phyloP scores from a whole-genome alignment of 1,140 invertebrate species.

The Drosophila murphyi region DNA sequence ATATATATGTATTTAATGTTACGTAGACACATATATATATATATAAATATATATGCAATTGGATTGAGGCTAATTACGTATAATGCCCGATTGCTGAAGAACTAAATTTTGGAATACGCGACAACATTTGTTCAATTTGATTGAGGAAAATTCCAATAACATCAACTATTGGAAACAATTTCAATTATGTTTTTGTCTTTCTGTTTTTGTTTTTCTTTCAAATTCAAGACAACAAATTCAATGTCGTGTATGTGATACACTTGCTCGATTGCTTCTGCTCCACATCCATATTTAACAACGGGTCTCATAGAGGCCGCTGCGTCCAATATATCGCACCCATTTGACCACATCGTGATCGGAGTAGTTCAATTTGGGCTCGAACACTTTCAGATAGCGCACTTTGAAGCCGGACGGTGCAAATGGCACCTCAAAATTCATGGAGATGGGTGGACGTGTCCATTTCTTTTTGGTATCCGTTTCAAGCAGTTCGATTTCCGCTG shows the following conservation, averaged over 20 bases:
- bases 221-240: constrained; percentile 56
- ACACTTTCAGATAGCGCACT: constrained; percentile 99
- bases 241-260: constrained; percentile 49
- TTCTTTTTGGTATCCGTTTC: constrained; percentile 99
- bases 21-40: constrained; percentile 54
- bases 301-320: constrained; percentile 99
- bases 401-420: constrained; percentile 99
- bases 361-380: constrained; percentile 99
- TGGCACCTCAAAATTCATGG: constrained; percentile 99
- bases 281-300: constrained; percentile 90
- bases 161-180: constrained; percentile 41
- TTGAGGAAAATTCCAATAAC: constrained; percentile 72
- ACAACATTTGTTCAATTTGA: constrained; percentile 75
- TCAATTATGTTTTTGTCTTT: constrained; percentile 21
- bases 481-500: constrained; percentile 99
- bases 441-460: constrained; percentile 99
- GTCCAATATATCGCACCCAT: constrained; percentile 99
- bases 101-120: constrained; percentile 76
- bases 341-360: constrained; percentile 99
- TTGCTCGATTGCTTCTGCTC: constrained; percentile 53
- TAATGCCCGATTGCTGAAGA: constrained; percentile 53
- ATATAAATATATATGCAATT: constrained; percentile 19
- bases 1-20: constrained; percentile 62
- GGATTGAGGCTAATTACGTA: constrained; percentile 11
- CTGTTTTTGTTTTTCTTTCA: constrained; percentile 23